Evolutionary conservation across 92 coral and sea anemone genomes (phyloP), one percentile per base, ranked within the genome.

Genomic region (Porites cylindrica): DNA sequence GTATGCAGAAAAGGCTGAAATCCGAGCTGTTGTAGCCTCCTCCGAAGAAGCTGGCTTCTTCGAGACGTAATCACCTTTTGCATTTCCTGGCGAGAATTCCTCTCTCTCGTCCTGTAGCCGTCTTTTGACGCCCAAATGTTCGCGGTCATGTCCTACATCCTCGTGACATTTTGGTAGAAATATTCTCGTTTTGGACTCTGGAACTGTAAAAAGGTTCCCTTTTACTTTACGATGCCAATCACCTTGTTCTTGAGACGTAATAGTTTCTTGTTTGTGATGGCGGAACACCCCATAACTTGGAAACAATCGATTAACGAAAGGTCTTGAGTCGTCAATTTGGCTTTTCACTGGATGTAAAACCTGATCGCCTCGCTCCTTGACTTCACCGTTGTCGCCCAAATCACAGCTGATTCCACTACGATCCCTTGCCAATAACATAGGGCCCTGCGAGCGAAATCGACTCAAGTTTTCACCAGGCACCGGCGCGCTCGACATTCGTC

Each of bases 101-200:
- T 21, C 53, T 24, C 51, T 20, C 51, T 62, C 74, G 14, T 62
- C 62, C 18, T 80, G 24, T 10, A 52, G 19, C 21, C 6, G 81
- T 18, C 73, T 62, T 50, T 83, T 63, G 61, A 32, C 72, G 80
- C 74, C 14, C 8, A 74, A 47, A 58, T 67, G 73, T 51, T 66
- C 76, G 6, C 26, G 77, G 21, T 81, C 85, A 18, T 19, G 56
- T n/a, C 71, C 70, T 4, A 82, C 19, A 18, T 21, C 54, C 19
- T 70, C 81, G 72, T 63, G 87, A 18, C 26, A 26, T 61, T 75
- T 75, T n/a, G 87, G 87, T 1, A 83, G 74, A 67, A 83, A 83
- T 51, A 83, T 83, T 29, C 87, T 83, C 12, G 87, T 83, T 64
- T 75, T 83, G 51, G 87, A 71, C 73, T 75, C 87, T 43, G 80